These are phyloP conservation scores for Nothobranchius kuhntae DNA, from an alignment of 2,113 vertebrate species.

Conservation along the genomic window DNA sequence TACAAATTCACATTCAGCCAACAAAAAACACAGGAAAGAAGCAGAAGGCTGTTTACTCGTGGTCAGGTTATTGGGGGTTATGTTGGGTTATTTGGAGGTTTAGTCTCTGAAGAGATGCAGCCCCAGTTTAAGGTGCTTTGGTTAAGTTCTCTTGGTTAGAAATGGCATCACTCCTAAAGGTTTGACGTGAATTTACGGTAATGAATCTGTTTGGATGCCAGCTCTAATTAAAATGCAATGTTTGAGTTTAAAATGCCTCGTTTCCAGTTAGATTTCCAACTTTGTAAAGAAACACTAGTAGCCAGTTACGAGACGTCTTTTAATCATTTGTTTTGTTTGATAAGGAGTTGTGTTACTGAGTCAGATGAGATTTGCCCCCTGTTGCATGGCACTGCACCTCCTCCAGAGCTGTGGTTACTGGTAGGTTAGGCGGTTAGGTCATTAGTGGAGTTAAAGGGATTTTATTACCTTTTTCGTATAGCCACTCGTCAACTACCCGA, in stretches of 20 bases:
- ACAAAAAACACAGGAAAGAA: conserved; percentile 76
- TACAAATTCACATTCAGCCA: conserved; percentile 72
- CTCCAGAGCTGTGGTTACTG: conserved; percentile 82
- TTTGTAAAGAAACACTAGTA: conserved; percentile 1
- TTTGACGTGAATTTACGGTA: neutral
- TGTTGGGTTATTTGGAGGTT: conserved; percentile 83
- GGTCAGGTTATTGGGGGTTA: conserved; percentile 85
- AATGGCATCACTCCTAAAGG: neutral
- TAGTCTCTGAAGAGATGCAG: conserved; percentile 81
- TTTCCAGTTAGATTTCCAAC: conserved; percentile 16
- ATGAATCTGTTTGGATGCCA: conserved; percentile 5
- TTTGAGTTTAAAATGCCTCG: neutral
- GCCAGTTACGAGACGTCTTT: conserved; percentile 3
- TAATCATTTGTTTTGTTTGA: conserved; percentile 7
- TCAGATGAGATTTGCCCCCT: conserved; percentile 49
- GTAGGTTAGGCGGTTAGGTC: conserved; percentile 79
- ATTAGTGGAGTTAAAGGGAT: conserved; percentile 87
- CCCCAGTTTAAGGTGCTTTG: conserved; percentile 64
- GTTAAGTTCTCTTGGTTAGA: conserved; percentile 36
- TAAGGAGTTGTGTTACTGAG: conserved; percentile 20
- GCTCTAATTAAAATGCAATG: neutral
- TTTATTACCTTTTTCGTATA: conserved; percentile 99
- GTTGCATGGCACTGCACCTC: conserved; percentile 82
- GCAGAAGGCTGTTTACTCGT: conserved; percentile 66
- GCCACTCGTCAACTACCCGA: conserved; percentile 99